Evolutionary conservation across 2,113 vertebrate species (phyloP).

Genomic region (Macrotus californicus): DNA sequence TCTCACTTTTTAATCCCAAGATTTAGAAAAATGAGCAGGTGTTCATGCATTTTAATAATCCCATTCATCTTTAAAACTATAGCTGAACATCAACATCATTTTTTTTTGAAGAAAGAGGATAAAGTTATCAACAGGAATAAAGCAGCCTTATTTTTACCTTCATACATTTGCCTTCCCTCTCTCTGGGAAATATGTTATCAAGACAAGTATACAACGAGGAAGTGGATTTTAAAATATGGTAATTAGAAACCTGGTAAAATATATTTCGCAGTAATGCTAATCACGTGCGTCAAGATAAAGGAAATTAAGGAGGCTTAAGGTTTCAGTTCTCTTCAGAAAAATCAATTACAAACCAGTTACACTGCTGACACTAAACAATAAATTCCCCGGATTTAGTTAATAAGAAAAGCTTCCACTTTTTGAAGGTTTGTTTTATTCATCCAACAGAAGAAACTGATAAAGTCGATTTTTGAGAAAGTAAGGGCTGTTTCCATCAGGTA

Average conservation of each 20-base stretch:
- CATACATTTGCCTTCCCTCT: neutral
- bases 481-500: neutral
- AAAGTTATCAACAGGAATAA: neutral
- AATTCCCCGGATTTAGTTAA: conserved; percentile 55
- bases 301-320: conserved; percentile 64
- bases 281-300: conserved; percentile 59
- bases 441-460: neutral
- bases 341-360: conserved; percentile 56
- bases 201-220: neutral
- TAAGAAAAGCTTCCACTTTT: conserved; percentile 20
- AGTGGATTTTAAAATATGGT: conserved; percentile 41
- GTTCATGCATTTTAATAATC: neutral
- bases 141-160: neutral
- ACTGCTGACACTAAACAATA: conserved; percentile 33
- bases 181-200: conserved; percentile 43
- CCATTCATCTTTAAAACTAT: neutral
- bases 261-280: conserved; percentile 52
- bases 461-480: conserved; percentile 45
- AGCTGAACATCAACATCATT: neutral
- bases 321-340: conserved; percentile 60
- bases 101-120: conserved; percentile 4
- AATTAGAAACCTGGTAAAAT: conserved; percentile 44
- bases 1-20: neutral
- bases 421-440: neutral
- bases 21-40: neutral